Evolutionary conservation across 2,797 vertebrate species (phyloP).

Genomic region (Tinamus major): DNA sequence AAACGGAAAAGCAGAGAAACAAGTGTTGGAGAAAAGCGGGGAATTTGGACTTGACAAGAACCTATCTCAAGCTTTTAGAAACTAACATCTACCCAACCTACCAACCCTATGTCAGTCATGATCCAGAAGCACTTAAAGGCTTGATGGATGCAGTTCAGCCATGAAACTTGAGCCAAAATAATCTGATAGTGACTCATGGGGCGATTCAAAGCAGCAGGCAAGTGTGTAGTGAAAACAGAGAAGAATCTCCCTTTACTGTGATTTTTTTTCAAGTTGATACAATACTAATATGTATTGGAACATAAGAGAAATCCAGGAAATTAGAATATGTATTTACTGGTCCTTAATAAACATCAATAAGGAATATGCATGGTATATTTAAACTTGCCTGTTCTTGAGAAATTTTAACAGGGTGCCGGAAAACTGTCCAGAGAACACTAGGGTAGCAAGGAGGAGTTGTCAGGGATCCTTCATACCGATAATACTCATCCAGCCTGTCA

Average conservation of each 20-base stretch:
- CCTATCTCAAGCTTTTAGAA: background rate
- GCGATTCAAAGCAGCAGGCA: background rate
- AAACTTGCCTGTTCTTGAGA: conserved; percentile 89
- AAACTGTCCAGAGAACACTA: conserved; percentile 94
- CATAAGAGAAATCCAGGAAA: background rate
- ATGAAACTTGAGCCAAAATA: background rate
- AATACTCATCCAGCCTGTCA: conserved; percentile 87
- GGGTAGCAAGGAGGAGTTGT: conserved; percentile 96
- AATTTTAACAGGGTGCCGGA: conserved; percentile 86
- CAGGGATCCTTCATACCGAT: conserved; percentile 93
- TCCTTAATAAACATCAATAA: background rate
- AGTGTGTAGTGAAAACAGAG: background rate
- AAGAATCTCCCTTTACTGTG: background rate
- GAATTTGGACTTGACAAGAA: background rate
- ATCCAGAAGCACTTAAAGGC: background rate
- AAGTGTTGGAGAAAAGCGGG: background rate
- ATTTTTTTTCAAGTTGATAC: background rate
- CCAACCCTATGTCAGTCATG: background rate
- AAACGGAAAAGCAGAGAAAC: background rate
- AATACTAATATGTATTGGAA: background rate
- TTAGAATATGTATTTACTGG: background rate
- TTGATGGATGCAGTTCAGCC: background rate
- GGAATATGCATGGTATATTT: background rate
- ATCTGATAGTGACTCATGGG: background rate
- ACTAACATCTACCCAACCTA: background rate